These are phyloP conservation scores for Charina bottae DNA, from an alignment of 2,113 vertebrate species.

Conservation along the genomic window DNA sequence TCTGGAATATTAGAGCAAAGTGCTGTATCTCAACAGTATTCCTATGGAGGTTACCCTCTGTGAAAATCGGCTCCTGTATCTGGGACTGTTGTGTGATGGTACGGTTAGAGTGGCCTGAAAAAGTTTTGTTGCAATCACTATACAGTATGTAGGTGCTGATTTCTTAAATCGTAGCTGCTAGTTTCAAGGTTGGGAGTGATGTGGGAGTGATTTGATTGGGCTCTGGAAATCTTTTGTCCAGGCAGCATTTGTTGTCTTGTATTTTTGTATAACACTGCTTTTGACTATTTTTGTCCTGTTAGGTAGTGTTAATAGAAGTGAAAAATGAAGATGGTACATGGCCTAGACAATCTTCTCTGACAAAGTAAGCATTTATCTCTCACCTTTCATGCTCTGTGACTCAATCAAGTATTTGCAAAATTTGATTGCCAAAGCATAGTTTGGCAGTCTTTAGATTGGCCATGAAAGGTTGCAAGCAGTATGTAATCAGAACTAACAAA, in stretches of 20 bases:
- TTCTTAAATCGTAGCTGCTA: not conserved
- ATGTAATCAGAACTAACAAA: not conserved
- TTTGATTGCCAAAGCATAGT: not conserved
- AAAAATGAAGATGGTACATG: conserved; percentile 95
- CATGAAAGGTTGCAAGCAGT: not conserved
- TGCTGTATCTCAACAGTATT: not conserved
- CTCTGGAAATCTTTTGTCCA: not conserved
- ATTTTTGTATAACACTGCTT: not conserved
- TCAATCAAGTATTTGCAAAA: not conserved
- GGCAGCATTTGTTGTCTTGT: not conserved
- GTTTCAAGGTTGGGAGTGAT: not conserved
- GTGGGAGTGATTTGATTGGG: not conserved
- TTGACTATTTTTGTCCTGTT: conserved; percentile 31
- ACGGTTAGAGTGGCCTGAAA: not conserved
- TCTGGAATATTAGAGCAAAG: not conserved
- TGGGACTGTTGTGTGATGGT: not conserved
- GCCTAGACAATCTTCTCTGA: conserved; percentile 86
- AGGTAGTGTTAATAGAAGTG: conserved; percentile 95
- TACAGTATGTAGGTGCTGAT: not conserved
- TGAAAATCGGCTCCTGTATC: not conserved
- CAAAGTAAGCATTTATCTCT: conserved; percentile 80
- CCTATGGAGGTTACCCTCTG: not conserved
- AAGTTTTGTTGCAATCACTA: not conserved
- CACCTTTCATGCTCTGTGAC: not conserved
- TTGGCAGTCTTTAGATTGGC: not conserved